phyloP scores from a whole-genome alignment of 1,140 invertebrate genomes.

The Scaptomyza graminum region DNA sequence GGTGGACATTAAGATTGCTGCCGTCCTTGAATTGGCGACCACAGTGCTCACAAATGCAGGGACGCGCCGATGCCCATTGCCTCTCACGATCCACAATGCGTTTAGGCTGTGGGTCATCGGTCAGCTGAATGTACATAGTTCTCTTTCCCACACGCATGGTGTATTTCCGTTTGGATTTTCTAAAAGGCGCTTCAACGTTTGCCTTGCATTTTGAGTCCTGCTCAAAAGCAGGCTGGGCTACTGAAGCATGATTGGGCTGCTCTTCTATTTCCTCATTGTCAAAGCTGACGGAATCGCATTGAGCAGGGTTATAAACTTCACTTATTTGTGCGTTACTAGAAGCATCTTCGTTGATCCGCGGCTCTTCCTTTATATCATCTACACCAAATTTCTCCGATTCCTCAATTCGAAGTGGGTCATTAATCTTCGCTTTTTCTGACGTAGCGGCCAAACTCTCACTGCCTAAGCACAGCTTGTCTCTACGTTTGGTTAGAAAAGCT shows the following conservation, averaged over 20 bases:
- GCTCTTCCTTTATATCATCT: slow-evolving; percentile 19
- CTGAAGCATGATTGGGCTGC: neutral
- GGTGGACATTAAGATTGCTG: slow-evolving; percentile 66
- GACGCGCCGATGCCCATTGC: slow-evolving; percentile 47
- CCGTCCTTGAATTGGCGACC: slow-evolving; percentile 65
- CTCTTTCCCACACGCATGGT: slow-evolving; percentile 68
- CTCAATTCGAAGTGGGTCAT: slow-evolving; percentile 50
- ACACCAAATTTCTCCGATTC: neutral
- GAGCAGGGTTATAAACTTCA: neutral
- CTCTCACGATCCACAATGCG: slow-evolving; percentile 66
- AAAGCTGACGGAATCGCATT: slow-evolving; percentile 11
- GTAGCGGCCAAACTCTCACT: neutral
- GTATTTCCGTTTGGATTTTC: slow-evolving; percentile 39
- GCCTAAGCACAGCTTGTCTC: slow-evolving; percentile 14
- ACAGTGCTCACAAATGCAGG: slow-evolving; percentile 71
- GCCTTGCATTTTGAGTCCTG: neutral
- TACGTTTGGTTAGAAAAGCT: slow-evolving; percentile 44
- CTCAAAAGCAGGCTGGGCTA: neutral
- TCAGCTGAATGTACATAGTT: slow-evolving; percentile 64
- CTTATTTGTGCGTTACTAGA: neutral
- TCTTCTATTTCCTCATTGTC: neutral
- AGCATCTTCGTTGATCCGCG: neutral
- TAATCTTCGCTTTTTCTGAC: neutral
- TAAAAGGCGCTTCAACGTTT: neutral
- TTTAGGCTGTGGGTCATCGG: slow-evolving; percentile 63